These are phyloP conservation scores for Mus musculus DNA, from an alignment of 2,113 vertebrate genomes.

Conservation along the genomic window GRCm39 chr1:156823001-156823500, in stretches of 20 bases:
- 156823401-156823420: constrained; percentile 84
- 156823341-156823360: constrained; percentile 80
- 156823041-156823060: not conserved
- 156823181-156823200: not conserved
- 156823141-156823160: constrained; percentile 52
- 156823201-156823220: constrained; percentile 62
- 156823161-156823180: not conserved
- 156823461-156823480: constrained; percentile 83
- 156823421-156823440: constrained; percentile 79
- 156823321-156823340: constrained; percentile 64
- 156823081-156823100: not conserved
- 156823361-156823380: constrained; percentile 82
- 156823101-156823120: not conserved
- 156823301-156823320: constrained; percentile 82
- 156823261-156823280: constrained; percentile 84
- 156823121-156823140: constrained; percentile 14
- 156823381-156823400: constrained; percentile 84
- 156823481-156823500: constrained; percentile 67
- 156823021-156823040: not conserved
- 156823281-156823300: constrained; percentile 84
- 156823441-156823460: constrained; percentile 85
- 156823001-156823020: not conserved
- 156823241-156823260: constrained; percentile 83
- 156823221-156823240: constrained; percentile 81
- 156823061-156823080: not conserved